Evolutionary conservation across 2,113 vertebrate genomes (phyloP).

Genomic region (Phrynocephalus versicolor): DNA sequence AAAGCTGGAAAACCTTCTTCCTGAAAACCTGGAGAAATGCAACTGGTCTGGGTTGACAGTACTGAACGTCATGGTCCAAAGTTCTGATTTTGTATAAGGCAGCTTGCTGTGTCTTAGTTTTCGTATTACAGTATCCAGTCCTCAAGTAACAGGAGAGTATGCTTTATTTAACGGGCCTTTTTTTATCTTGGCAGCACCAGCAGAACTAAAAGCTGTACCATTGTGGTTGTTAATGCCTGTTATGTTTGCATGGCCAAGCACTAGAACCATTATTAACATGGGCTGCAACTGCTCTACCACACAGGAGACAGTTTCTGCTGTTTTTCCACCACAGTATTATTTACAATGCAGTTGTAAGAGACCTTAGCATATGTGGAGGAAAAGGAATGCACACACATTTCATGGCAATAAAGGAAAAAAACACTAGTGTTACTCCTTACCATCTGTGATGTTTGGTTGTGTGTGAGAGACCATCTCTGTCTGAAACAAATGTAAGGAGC

Average conservation of each 20-base stretch:
- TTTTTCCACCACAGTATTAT: not conserved
- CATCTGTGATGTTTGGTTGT: not conserved
- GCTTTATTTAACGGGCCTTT: constrained; percentile 6
- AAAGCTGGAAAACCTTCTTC: no score
- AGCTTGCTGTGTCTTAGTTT: no score
- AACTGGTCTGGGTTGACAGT: no score
- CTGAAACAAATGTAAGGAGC: no score
- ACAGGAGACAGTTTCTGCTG: not conserved
- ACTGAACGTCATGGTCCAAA: no score
- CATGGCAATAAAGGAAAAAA: not conserved
- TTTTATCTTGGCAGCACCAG: constrained; percentile 4
- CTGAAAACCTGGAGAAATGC: no score
- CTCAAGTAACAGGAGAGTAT: not conserved
- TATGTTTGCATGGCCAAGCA: not conserved
- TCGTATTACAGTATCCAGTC: no score
- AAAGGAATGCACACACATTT: not conserved
- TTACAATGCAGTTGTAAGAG: not conserved
- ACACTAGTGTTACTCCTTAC: not conserved
- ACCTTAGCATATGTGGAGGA: not conserved
- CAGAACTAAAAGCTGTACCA: not conserved
- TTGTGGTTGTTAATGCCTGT: not conserved
- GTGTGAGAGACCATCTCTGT: not conserved
- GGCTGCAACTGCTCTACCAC: not conserved
- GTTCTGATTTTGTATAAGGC: no score
- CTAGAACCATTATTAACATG: not conserved